Base-by-base conservation (phyloP, 2,888 invertebrate genomes). In the Apamea epomidion region DNA sequence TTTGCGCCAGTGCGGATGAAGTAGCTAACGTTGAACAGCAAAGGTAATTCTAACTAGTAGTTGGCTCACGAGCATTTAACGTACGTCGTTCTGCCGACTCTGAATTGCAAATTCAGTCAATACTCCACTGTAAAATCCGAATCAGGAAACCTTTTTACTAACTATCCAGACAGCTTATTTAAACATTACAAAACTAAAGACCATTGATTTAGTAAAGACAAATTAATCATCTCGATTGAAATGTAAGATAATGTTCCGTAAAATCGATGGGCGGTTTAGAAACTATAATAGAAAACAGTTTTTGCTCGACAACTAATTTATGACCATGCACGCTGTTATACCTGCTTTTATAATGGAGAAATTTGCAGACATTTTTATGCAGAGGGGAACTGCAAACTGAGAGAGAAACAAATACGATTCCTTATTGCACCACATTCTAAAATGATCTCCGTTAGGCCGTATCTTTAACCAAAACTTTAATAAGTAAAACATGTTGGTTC, bases 41-140 rank as follows among this genome's bases (percentile, higher is more conserved):
- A 83, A 88, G 81, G 87, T 86, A 88, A 85, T 88, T 89, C 74
- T 69, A 78, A 83, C 88, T 81, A 84, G 81, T 83, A 88, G 82
- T 81, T 82, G 74, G 85, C 83, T 89, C 80, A 82, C 86, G 83
- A 87, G 80, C 83, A 80, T 83, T 85, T 90, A 87, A 89, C 83
- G 90, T 89, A 78, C 81, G 76, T 74, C 78, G 81, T 85, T 88
- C 73, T 78, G 88, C 81, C 81, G 78, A 78, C 81, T 89, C 82
- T 85, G 90, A 85, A 89, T 88, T 88, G 85, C 88, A 89, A 89
- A 88, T 88, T 89, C 81, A 83, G 74, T 85, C 87, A 87, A 84
- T 88, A 87, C 76, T 64, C 67, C 48, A 67, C 82, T 78, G 83
- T 82, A 81, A 88, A 89, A 78, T 69, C 51, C 58, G 48, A 80